phyloP scores from a whole-genome alignment of 2,888 invertebrate genomes.

The Anoplius nigerrimus region DNA sequence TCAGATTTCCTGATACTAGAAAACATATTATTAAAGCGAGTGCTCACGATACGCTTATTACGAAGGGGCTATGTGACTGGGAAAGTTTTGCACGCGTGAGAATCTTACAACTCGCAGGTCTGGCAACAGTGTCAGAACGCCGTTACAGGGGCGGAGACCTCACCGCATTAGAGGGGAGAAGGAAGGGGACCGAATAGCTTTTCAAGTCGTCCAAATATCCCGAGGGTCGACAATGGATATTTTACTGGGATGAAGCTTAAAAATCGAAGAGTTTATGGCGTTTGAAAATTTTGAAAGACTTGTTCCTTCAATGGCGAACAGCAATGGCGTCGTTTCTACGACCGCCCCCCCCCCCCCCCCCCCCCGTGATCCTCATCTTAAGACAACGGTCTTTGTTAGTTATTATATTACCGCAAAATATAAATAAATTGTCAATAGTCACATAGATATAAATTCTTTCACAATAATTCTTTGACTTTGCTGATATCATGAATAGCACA shows the following conservation, averaged over 20 bases:
- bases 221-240: conserved; percentile 22
- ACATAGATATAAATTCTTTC: too few relatives aligned
- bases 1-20: too few relatives aligned
- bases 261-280: conserved; percentile 2
- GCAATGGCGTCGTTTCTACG: too few relatives aligned
- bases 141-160: conserved; percentile 60
- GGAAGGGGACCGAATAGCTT: conserved; percentile 38
- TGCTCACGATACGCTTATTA: conserved; percentile 1
- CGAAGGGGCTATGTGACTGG: background rate
- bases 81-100: conserved; percentile 1
- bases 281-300: too few relatives aligned
- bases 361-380: too few relatives aligned
- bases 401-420: too few relatives aligned
- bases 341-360: too few relatives aligned
- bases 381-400: too few relatives aligned
- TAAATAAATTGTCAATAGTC: too few relatives aligned
- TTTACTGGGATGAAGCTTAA: background rate
- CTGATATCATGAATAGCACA: too few relatives aligned
- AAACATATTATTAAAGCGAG: background rate
- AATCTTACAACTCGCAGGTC: conserved; percentile 37
- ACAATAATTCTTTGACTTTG: too few relatives aligned
- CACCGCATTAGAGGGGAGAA: conserved; percentile 49
- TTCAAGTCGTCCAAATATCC: conserved; percentile 40
- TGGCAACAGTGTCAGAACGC: conserved; percentile 61
- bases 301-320: too few relatives aligned